Base-by-base conservation (phyloP, 2,113 vertebrate genomes). In the Aegithalos caudatus region DNA sequence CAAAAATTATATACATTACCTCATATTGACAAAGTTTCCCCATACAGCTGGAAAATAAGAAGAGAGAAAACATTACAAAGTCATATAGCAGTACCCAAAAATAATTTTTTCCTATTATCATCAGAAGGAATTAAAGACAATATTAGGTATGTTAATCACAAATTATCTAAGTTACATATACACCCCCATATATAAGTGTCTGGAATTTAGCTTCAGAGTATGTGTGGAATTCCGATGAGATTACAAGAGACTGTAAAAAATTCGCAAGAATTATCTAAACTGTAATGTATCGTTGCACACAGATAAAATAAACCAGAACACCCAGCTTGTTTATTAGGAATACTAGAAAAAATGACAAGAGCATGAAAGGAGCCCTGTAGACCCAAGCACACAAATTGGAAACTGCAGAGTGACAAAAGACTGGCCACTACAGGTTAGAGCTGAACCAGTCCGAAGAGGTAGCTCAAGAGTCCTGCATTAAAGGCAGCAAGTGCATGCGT, bases 1-100 rank as follows among this genome's bases (percentile, higher is more conserved):
- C 7, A 90, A 96, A 97, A 93, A 88, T 31, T 51, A 81, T 25
- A 89, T 81, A 92, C 76, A 13, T 98, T 98, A 98, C 98, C 98
- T 98, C 97, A 98, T 98, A 88, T 97, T 98, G 96, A 98, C 96
- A 62, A 98, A 97, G 93, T 98, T 98, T 92, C 98, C 98, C 98
- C 98, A 98, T 44, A 98, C 98, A 96, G 98, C 98, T 98, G 95
- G 9, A 98, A 97, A 94, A 80, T 8, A 96, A 94, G 33, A 95
- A 94, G 14, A 93, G 50, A 92, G 17, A 94, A 58, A 95, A 94
- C 6, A 62, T 97, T 94, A 90, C 21, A 84, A 14, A 6, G 14
- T 33, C 56, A 74, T 33, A 21, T n/a, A 82, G 58, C 29, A 92
- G 38, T 37, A 94, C 12, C 37, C 1, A 2, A 84, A 84, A 9